Evolutionary conservation across 1,140 invertebrate genomes (phyloP), one percentile per base, ranked within the genome.

Genomic region (Cataglyphis hispanica): DNA sequence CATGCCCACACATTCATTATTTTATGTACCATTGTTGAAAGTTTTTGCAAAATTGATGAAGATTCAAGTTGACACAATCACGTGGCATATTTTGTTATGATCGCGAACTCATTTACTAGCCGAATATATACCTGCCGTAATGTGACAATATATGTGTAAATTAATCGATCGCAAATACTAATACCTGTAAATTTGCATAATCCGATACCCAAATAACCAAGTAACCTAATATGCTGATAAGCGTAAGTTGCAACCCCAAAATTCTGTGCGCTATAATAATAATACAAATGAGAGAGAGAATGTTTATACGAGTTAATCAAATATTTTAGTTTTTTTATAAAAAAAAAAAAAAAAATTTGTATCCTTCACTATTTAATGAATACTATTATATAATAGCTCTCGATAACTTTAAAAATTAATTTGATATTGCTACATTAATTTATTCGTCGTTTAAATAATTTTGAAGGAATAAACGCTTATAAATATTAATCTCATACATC

Each of bases 161-260:
- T 83, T 83, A 83, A 83, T 83, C 78, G 78, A 83, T 83, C 37
- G 78, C 19, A 74, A 53, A 61, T 74, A 83, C 67, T 83, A 74
- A 83, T 83, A 83, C 78, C 53, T 60, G 67, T 50, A 83, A 83
- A 83, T 83, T 83, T 83, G 53, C 78, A 83, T 83, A 83, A 83
- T 83, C 67, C 78, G 56, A 83, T 67, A 83, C n/a, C 67, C 78
- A 83, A 83, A 83, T 83, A 83, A 83, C 56, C 78, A 74, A 72
- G 78, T 83, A 83, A 83, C 78, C 78, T 83, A 83, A 83, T 83
- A 83, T 83, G 67, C 67, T 83, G 78, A 83, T 83, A 83, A 80
- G 77, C 63, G 22, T 80, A 69, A 72, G 37, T 67, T 70, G 67
- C 67, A 83, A 60, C 37, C 67, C 56, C 67, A 83, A 61, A 83